Base-by-base conservation (phyloP, 2,888 invertebrate genomes). In the Creontiades dilutus region DNA sequence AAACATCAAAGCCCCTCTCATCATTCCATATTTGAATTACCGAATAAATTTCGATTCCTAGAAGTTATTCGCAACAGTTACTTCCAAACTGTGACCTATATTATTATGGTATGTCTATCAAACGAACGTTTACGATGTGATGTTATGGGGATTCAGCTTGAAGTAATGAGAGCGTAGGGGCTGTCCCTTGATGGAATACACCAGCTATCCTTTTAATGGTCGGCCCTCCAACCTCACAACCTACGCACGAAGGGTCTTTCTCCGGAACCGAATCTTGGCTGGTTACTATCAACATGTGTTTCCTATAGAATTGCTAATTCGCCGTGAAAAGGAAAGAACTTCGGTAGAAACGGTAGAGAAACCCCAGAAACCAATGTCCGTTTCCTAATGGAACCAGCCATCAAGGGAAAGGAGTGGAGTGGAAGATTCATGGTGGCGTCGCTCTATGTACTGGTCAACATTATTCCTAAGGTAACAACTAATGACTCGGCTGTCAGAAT, bases 221-320 rank as follows among this genome's bases (percentile, higher is more conserved):
- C 52, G 1, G 11, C 23, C n/a, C 84, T 55, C 37, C 84, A 28
- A 5, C 28, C 7, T 4, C 13, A 16, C 47, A 12, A 48, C 52
- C 80, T 14, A 37, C 0, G 14, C 37, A n/a, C 16, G 16, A 11
- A 11, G 23, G n/a, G 23, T 23, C 23, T 12, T 9, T 13, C 9
- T 23, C 12, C 12, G 2, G 28, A 48, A 76, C 76, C 78, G 88
- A 88, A 88, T 76, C 88, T 78, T 86, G 12, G 88, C 80, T 78
- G 55, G 88, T 88, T 88, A 80, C 88, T 88, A 88, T 88, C 88
- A 88, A 88, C 88, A 80, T 55, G 88, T 88, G 88, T 88, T 88
- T 88, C 80, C 88, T 80, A 80, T 80, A 80, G 88, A 88, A 88
- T 88, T 88, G 88, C 88, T 88, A 88, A 88, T 88, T 37, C 37